Conservation (phyloP, 2,797 vertebrate genomes). For the Synanceia verrucosa region DNA sequence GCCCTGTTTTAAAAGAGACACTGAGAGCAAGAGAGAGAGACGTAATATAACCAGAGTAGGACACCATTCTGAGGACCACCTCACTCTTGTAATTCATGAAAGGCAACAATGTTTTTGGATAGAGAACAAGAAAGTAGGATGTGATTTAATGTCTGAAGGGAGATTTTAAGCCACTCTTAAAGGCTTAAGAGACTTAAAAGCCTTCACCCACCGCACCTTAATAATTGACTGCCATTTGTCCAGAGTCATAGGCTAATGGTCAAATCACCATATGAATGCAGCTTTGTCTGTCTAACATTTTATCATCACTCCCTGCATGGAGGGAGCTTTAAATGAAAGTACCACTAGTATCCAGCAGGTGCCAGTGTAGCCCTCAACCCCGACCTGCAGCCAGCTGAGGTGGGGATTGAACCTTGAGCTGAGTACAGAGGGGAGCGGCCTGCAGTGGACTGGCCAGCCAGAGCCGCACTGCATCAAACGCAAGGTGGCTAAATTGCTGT, state of each 20-base stretch:
- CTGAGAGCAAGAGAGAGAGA: neutral
- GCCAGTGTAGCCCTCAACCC: constrained; percentile 66
- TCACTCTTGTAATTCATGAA: constrained; percentile 60
- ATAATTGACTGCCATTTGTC: constrained; percentile 64
- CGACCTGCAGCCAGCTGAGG: neutral
- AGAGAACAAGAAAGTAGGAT: constrained; percentile 46
- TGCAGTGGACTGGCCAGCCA: constrained; percentile 71
- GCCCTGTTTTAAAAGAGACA: neutral
- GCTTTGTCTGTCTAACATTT: constrained; percentile 19
- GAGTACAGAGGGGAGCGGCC: constrained; percentile 67
- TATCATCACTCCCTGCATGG: constrained; percentile 47
- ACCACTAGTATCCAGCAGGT: constrained; percentile 56
- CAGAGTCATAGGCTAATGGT: constrained; percentile 65
- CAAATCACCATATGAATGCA: constrained; percentile 62
- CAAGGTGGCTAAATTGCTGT: constrained; percentile 70
- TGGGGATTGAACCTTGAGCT: constrained; percentile 65
- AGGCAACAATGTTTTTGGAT: constrained; percentile 44
- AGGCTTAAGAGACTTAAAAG: too few species aligned
- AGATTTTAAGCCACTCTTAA: constrained; percentile 69
- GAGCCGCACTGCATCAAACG: constrained; percentile 81
- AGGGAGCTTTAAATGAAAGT: constrained; percentile 11
- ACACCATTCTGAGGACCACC: constrained; percentile 46
- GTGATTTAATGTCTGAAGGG: constrained; percentile 58
- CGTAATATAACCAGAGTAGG: constrained; percentile 41
- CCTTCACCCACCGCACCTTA: constrained; percentile 35